Evolutionary conservation across 2,113 vertebrate genomes (phyloP), one percentile per base, ranked within the genome.

Genomic region (Nerophis lumbriciformis): DNA sequence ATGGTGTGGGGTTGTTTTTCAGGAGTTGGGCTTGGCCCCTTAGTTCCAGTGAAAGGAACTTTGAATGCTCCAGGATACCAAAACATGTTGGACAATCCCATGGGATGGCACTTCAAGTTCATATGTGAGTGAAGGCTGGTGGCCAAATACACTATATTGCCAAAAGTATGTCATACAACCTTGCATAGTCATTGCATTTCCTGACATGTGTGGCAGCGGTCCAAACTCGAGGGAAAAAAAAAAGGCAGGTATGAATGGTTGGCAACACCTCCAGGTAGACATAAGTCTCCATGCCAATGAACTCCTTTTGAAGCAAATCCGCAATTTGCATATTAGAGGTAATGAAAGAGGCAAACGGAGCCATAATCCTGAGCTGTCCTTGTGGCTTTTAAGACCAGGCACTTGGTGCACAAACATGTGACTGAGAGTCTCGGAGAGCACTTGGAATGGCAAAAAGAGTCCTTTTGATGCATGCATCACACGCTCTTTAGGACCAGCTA

Each of bases 291-390:
- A 59, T 71, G 70, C 80, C 81, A 85, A 83, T 85, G 63, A 74
- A 82, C 47, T 56, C 72, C 73, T 64, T 82, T 71, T 68, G 56
- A 57, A 77, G 79, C 83, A 86, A 88, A 89, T 86, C 88, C 83
- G 52, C 69, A 51, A 89, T 90, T 90, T 87, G 79, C 89, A 89
- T 87, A 82, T 85, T 88, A 88, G 88, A 88, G 78, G 76, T 56
- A 69, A 74, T 70, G 69, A 79, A 81, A 84, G 82, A 82, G 44
- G 68, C 69, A 77, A 64, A 79, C 53, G 82, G 73, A 73, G 69
- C 55, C 71, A 62, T 85, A 85, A 87, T 83, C 86, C 83, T 70
- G 10, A 62, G 76, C 78, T 66, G 80, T 81, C 76, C 81, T 83
- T 84, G 81, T 81, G 77, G 80, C 78, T 75, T 72, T 82, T 65